A percentile compares a stretch with the other conserved stretches of the same genome.
phyloP scores from a whole-genome alignment of 2,888 invertebrate genomes.

The Cerastoderma edule region DNA sequence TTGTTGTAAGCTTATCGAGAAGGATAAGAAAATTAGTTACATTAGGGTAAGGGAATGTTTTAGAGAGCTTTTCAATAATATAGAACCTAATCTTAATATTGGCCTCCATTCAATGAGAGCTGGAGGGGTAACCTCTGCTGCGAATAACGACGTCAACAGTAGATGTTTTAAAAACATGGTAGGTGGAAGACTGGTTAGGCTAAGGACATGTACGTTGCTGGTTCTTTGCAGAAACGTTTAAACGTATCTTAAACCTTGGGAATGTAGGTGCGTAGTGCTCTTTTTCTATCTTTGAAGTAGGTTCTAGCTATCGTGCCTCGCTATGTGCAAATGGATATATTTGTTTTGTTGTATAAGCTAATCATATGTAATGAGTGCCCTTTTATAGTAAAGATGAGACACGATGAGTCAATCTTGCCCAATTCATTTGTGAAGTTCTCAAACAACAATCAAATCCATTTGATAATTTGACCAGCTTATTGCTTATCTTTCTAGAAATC shows the following conservation, averaged over 20 bases:
- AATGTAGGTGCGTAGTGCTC: background rate
- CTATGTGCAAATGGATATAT: background rate
- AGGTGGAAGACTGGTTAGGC: conserved; percentile 25
- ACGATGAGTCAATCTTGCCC: too few species aligned
- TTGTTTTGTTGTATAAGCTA: background rate
- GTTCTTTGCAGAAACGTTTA: conserved; percentile 14
- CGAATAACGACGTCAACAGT: conserved; percentile 29
- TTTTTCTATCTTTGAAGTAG: background rate
- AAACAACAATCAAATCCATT: too few species aligned
- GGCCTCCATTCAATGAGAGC: conserved; percentile 41
- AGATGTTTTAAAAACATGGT: conserved; percentile 35
- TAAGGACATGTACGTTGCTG: conserved; percentile 18
- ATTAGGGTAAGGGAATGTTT: conserved; percentile 26
- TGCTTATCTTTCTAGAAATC: too few species aligned
- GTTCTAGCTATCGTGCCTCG: background rate
- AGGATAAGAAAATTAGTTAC: conserved; percentile 49
- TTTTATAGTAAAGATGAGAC: background rate
- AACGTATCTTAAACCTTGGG: background rate
- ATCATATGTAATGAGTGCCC: background rate
- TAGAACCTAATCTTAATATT: conserved; percentile 25
- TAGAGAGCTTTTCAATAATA: background rate
- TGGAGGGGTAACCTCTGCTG: conserved; percentile 28
- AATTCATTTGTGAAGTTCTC: too few species aligned
- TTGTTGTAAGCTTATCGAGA: conserved; percentile 37
- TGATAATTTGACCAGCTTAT: too few species aligned